Base-by-base conservation (phyloP, 2,797 vertebrate genomes). In the Sylvia borin region DNA sequence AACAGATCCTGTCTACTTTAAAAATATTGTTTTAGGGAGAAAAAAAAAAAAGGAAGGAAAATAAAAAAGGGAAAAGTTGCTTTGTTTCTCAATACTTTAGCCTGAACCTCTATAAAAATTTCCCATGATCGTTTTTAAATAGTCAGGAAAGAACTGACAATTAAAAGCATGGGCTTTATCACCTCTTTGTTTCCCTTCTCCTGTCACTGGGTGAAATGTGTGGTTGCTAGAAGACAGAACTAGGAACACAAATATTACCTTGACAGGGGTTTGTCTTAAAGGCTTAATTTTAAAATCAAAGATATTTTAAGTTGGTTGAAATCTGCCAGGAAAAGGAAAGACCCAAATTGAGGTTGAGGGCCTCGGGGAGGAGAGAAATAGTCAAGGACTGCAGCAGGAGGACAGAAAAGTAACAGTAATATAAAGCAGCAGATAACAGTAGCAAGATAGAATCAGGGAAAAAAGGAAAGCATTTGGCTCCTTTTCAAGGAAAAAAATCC, bases 391-490 rank as follows among this genome's bases (percentile, higher is more conserved):
- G 60, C 57, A 79, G 57, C 38, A 90, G 79, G 73, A 77, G 81
- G 73, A 78, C 66, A 67, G 47, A 79, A 67, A 21, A 85, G 67
- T 48, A 85, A 73, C 88, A 73, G 40, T 48, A 67, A 79, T 34
- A 78, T n/a, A 78, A 78, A 90, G 29, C 54, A 73, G 67, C 83
- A 95, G 86, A 85, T 84, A 95, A 91, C 55, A 90, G 67, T 65
- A 92, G 53, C 67, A 79, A 76, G 53, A 95, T 10, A 79, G 48
- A 93, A 92, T 71, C 77, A 82, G 79, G 32, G 16, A 61, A 70
- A 64, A 87, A 66, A 24, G 34, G 48, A 85, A 88, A 16, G 47
- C 29, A 91, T 86, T 71, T 95, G 88, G 64, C 80, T 93, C 13
- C 54, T 71, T 92, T 84, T 67, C 85, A 92, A 90, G 53, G 36